Evolutionary conservation across 2,113 vertebrate genomes (phyloP), one percentile per base, ranked within the genome.

Genomic region (Microcebus lehilahytsara): DNA sequence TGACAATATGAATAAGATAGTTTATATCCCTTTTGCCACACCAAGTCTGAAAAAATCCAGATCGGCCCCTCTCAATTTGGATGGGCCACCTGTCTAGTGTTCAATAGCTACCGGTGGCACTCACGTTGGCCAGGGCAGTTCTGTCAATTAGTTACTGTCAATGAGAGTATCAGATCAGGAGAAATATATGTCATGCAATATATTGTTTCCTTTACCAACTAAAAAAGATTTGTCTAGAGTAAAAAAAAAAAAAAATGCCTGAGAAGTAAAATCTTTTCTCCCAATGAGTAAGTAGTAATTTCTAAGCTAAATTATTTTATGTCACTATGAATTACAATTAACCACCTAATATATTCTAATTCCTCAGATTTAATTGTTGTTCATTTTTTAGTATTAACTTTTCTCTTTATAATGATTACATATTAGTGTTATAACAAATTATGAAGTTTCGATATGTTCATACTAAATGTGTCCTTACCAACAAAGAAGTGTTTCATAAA

Each of bases 401-500:
- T 97, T 74, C 77, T 83, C 67, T 91, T 95, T 78, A 81, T 46
- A 95, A 58, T 84, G 27, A 53, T 97, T 95, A 91, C n/a, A 51
- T 90, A 94, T 96, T 89, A 95, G 10, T 34, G 66, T 78, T 91
- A 34, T 16, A 97, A 96, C n/a, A 96, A 95, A 79, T 72, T 94
- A 87, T 93, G 46, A 96, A 93, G 51, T 58, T 97, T 90, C 88
- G 66, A 9, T 93, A 71, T 77, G 95, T 85, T 96, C 84, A 86
- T 93, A 51, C 22, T 95, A 95, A 97, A 78, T 81, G 62, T 92
- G 71, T 80, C 84, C 95, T 81, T 96, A 69, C 79, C 72, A 95
- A 92, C 37, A 97, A 94, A 97, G 77, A 96, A 97, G 56, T 96
- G 93, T 97, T 97, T 87, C 91, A 40, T 34, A 92, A 84, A n/a